Conservation (phyloP, 2,113 vertebrate genomes). For the Psilopogon haemacephalus region DNA sequence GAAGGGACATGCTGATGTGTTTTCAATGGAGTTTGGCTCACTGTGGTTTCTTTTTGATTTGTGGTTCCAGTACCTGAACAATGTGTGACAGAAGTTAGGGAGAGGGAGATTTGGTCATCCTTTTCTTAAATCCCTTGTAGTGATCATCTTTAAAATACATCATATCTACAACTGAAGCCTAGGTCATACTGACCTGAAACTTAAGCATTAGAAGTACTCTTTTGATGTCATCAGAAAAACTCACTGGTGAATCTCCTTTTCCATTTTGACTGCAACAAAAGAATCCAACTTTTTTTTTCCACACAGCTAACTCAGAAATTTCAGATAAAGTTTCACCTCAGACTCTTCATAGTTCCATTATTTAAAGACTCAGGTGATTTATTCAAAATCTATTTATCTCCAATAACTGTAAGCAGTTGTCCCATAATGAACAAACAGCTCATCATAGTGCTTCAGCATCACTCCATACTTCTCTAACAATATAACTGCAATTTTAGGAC, state of each 20-base stretch:
- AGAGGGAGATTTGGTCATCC: neutral
- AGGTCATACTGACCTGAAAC: neutral
- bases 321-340: neutral
- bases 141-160: neutral
- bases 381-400: constrained; percentile 23
- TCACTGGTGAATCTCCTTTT: neutral
- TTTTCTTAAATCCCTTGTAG: neutral
- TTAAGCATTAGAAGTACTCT: neutral
- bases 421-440: constrained; percentile 47
- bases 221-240: neutral
- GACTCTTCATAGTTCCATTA: neutral
- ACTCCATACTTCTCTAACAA: constrained; percentile 29
- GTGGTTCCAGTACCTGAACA: neutral
- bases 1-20: neutral
- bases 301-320: neutral
- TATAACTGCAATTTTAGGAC: neutral
- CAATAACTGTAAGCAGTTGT: neutral
- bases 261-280: neutral
- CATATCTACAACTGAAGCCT: neutral
- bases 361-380: neutral
- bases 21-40: neutral
- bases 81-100: neutral
- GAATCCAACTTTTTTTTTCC: neutral
- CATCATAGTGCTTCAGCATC: constrained; percentile 18
- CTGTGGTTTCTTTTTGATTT: neutral